Base-by-base conservation (phyloP, 2,888 invertebrate species). In the Dyspetes luteomarginatus region DNA sequence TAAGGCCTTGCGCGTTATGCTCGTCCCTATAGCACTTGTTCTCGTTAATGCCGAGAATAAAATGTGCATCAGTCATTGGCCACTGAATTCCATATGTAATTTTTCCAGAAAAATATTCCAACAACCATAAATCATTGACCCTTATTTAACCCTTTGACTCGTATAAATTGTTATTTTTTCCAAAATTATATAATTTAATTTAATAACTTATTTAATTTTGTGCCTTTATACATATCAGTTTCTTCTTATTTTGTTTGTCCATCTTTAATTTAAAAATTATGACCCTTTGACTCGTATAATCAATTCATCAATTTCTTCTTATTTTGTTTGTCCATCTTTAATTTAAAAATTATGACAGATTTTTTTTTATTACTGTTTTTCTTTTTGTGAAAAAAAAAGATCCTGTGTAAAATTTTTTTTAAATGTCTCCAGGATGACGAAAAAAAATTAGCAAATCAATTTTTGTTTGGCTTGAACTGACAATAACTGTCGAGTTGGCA, bases 41-140 rank as follows among this genome's bases (percentile, higher is more conserved):
- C 43, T 52, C 45, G 55, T 41, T 55, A 50, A 58, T 67, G 43
- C 30, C 1, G 15, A 68, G 28, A 15, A 52, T 22, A 1, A 52
- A 60, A 43, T 17, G 58, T 41, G 58, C 5, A 36, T 12, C 69
- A 69, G 79, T 60, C 65, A 22, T 71, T 77, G 68, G 81, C 77
- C 56, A 52, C 19, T 24, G 9, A 19, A 26, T 2, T 26, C 12
- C 12, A 3, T 15, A 22, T 28, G 9, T n/a, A 43, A 28, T 9
- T 4, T 15, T 15, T 2, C 19, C 12, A 30, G 12, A 26, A 45
- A 45, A 45, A 28, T 15, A 2, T 43, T n/a, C 12, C 17, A 3
- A 19, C 3, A 62, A 22, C 4, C 45, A 4, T 1, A 17, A 45
- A 17, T 17, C 15, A 15, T 17, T 17, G 12, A n/a, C 12, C n/a